These are phyloP conservation scores for Rattus norvegicus DNA, from an alignment of 2,113 vertebrate genomes.

Conservation along the genomic window GRCr8 NC_086036.1:22212001-22212500, in stretches of 20 bases:
- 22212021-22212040: neutral
- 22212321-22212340: too few species aligned
- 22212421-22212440: neutral
- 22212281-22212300: too few species aligned
- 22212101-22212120: neutral
- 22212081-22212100: constrained; percentile 48
- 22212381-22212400: too few species aligned
- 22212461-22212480: neutral
- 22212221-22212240: constrained; percentile 71
- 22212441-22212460: neutral
- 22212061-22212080: neutral
- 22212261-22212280: too few species aligned
- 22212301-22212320: too few species aligned
- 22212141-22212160: neutral
- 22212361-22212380: too few species aligned
- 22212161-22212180: neutral
- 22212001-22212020: neutral
- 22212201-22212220: constrained; percentile 4
- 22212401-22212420: too few species aligned
- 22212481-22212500: neutral
- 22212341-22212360: too few species aligned
- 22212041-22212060: neutral
- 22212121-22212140: neutral
- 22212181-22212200: neutral
- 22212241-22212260: too few species aligned